Evolutionary conservation across 2,113 vertebrate genomes (phyloP), one percentile per base, ranked within the genome.

Genomic region (Cathartes aura): DNA sequence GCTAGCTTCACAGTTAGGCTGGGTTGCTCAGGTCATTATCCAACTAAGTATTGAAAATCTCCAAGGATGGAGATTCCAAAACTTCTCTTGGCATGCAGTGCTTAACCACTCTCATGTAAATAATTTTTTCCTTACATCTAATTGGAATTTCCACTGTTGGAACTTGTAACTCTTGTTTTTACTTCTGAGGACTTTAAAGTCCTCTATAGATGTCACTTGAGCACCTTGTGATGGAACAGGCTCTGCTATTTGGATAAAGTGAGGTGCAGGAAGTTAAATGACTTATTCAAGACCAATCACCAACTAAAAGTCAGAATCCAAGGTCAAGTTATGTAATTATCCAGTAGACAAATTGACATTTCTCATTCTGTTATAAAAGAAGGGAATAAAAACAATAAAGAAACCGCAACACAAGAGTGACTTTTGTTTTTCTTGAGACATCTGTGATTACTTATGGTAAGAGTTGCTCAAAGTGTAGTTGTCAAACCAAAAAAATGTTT

Each of bases 391-490:
- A 87, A 6, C 36, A 87, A 55, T 52, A 47, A 83, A 90, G 73
- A 78, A 14, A 75, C 20, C 4, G 0, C 47, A 90, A 78, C 11
- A 76, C 21, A 48, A 45, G 23, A 72, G 43, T 82, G 45, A 42
- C 36, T 96, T 91, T 64, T 84, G 42, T 82, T 96, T 96, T 83
- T 81, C 50, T 71, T 78, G 42, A 91, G 76, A 90, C 82, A 91
- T 94, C 64, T 94, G 92, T 91, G 75, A 89, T 95, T 93, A 80
- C 34, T 95, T 95, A 87, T 72, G 45, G n/a, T 52, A 80, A 91
- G 53, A 87, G 15, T 73, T 91, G 38, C 70, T 91, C 76, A 52
- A 87, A 97, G 27, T 45, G 15, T 50, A 87, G 53, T 24, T 73
- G 81, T 93, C 53, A 96, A 97, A 93, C 34, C 11, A 93, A 95